These are phyloP conservation scores for Acleris emargana DNA, from an alignment of 2,888 invertebrate species.

Conservation along the genomic window DNA sequence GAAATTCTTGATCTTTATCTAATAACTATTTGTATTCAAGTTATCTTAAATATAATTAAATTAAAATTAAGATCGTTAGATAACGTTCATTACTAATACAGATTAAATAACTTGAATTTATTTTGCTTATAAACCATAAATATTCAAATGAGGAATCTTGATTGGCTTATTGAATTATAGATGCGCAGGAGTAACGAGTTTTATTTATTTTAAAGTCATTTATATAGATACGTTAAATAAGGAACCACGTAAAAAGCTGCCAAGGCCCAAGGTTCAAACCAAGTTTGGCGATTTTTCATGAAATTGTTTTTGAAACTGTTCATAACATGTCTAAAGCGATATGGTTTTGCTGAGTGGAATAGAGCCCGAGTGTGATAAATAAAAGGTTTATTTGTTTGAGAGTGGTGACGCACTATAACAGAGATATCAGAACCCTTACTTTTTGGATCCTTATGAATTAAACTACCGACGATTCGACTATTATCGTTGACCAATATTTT, in stretches of 20 bases:
- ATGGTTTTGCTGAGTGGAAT: no score
- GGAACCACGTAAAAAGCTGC: constrained; percentile 2
- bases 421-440: no score
- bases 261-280: not conserved
- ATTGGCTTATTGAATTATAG: constrained; percentile 22
- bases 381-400: no score
- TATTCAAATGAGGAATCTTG: constrained; percentile 23
- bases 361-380: no score
- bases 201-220: constrained; percentile 3
- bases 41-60: not conserved
- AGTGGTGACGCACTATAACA: no score
- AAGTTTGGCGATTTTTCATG: no score
- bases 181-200: constrained; percentile 14
- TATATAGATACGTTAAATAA: constrained; percentile 4
- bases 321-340: no score
- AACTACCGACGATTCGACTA: no score
- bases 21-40: constrained; percentile 24
- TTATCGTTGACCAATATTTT: constrained; percentile 20
- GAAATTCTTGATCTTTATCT: constrained; percentile 10
- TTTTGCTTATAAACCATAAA: constrained; percentile 15
- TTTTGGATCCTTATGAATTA: no score
- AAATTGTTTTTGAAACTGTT: no score
- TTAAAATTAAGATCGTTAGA: constrained; percentile 7
- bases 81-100: not conserved
- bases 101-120: not conserved